These are phyloP conservation scores for Hippoglossus stenolepis DNA, from an alignment of 2,113 vertebrate genomes.

Conservation along the genomic window DNA sequence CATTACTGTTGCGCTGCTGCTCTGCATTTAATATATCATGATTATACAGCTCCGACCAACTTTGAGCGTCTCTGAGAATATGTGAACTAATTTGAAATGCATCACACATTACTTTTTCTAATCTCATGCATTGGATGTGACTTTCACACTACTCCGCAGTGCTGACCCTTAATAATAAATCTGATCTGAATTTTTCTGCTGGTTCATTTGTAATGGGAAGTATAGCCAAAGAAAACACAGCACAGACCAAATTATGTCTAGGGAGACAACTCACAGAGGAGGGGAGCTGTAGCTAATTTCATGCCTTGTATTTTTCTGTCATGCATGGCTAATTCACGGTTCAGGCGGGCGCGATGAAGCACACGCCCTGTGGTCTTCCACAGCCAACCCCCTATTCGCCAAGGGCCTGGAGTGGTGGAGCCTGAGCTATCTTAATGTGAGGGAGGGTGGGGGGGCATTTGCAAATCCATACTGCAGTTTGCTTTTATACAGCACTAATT, in stretches of 20 bases:
- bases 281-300: slow-evolving; percentile 75
- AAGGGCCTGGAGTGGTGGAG: slow-evolving; percentile 11
- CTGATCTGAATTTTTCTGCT: slow-evolving; percentile 62
- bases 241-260: slow-evolving; percentile 43
- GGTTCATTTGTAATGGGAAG: slow-evolving; percentile 59
- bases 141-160: slow-evolving; percentile 17
- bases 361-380: slow-evolving; percentile 56
- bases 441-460: slow-evolving; percentile 25
- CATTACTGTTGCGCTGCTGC: no score
- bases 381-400: not conserved
- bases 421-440: slow-evolving; percentile 40
- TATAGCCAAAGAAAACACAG: slow-evolving; percentile 33
- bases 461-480: slow-evolving; percentile 21
- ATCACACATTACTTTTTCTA: not conserved
- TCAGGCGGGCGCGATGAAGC: slow-evolving; percentile 56
- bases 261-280: slow-evolving; percentile 62
- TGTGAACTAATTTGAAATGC: slow-evolving; percentile 30
- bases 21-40: no score
- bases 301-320: slow-evolving; percentile 75
- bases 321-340: slow-evolving; percentile 70
- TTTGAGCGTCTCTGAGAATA: slow-evolving; percentile 14
- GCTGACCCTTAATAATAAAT: slow-evolving; percentile 49
- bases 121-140: slow-evolving; percentile 23
- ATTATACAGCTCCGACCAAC: not conserved
- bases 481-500: slow-evolving; percentile 64